Percentiles rank a stretch among this genome's conserved stretches.
These are phyloP conservation scores for Digitonthophagus gazella DNA, from an alignment of 2,888 invertebrate genomes.

Conservation along the genomic window DNA sequence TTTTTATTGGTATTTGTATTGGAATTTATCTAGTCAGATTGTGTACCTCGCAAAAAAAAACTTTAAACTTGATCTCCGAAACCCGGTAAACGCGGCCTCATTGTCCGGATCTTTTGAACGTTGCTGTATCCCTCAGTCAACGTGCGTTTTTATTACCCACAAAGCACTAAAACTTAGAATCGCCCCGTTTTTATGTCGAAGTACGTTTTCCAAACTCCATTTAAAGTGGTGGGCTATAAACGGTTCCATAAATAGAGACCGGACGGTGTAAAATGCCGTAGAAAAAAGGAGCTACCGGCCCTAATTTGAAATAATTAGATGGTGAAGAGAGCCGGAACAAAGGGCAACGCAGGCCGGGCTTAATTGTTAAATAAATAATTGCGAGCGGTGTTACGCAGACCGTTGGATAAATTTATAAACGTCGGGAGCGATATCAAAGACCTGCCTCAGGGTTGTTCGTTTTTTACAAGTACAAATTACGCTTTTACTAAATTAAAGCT, in stretches of 20 bases:
- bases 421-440: conserved; percentile 3
- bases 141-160: neutral
- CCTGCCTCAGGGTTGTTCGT: neutral
- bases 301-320: neutral
- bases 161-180: neutral
- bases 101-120: neutral
- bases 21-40: neutral
- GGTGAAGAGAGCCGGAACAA: neutral
- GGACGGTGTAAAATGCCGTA: neutral
- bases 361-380: conserved; percentile 18
- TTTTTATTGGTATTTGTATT: neutral
- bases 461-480: conserved; percentile 14
- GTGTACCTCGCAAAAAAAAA: neutral
- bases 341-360: neutral
- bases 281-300: neutral
- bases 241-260: neutral
- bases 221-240: neutral
- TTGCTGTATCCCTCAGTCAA: neutral
- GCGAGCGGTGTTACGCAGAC: neutral
- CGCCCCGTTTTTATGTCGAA: neutral
- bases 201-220: neutral
- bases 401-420: conserved; percentile 11
- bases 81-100: too few species aligned
- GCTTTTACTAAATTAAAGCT: conserved; percentile 17
- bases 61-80: too few species aligned